Conservation (phyloP, 2,113 vertebrate genomes). For the Eretmochelys imbricata region DNA sequence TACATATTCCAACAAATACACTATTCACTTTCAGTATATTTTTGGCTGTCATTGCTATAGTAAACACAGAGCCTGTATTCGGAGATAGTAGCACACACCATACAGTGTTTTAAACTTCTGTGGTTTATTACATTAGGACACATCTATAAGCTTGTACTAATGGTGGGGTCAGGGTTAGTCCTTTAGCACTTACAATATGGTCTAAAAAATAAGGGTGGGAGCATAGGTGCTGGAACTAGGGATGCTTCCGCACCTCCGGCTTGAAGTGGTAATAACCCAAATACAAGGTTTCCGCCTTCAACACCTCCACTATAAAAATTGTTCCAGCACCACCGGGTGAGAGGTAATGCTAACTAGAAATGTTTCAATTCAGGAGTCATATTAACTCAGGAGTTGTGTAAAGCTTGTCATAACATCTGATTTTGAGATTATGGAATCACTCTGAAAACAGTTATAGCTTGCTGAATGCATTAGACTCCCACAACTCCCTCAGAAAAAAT, state of each 20-base stretch:
- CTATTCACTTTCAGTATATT: neutral
- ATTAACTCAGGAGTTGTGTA: neutral
- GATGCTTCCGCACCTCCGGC: too few species aligned
- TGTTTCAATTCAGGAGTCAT: neutral
- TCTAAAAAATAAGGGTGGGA: neutral
- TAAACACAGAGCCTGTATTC: neutral
- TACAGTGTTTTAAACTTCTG: neutral
- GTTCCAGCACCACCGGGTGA: neutral
- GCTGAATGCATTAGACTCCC: neutral
- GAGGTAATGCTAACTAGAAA: neutral
- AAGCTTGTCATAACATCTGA: conserved; percentile 10
- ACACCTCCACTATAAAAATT: too few species aligned
- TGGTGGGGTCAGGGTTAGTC: neutral
- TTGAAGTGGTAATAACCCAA: too few species aligned
- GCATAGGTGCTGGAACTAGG: neutral
- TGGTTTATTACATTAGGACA: neutral
- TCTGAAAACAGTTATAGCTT: conserved; percentile 3
- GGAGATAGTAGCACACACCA: neutral
- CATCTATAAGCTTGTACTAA: neutral
- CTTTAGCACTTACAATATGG: neutral
- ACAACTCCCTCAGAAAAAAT: conserved; percentile 16
- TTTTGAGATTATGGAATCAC: conserved; percentile 26
- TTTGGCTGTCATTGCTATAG: neutral
- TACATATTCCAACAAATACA: neutral
- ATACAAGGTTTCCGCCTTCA: too few species aligned